Evolutionary conservation across 2,888 invertebrate genomes (phyloP).

Genomic region (Erebia ligea): DNA sequence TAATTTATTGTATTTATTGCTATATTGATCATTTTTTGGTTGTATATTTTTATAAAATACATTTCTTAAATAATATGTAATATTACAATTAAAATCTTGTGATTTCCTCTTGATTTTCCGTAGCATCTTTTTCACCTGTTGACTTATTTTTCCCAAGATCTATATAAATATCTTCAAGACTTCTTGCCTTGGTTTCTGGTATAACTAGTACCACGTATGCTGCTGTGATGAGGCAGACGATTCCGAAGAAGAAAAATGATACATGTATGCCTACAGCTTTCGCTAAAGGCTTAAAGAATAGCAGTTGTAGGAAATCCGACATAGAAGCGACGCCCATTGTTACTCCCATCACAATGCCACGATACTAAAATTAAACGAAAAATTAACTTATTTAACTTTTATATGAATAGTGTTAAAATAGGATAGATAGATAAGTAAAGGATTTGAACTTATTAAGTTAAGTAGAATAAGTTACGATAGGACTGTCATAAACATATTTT

Average conservation of each 20-base stretch:
- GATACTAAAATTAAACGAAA: constrained; percentile 60
- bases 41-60: too few relatives aligned
- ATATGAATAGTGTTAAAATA: too few relatives aligned
- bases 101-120: constrained; percentile 6
- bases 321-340: constrained; percentile 62
- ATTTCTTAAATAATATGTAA: background rate
- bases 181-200: constrained; percentile 64
- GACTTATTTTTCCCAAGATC: constrained; percentile 45
- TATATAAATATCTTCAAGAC: constrained; percentile 61
- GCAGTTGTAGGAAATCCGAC: constrained; percentile 59
- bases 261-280: constrained; percentile 58
- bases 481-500: too few relatives aligned
- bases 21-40: too few relatives aligned
- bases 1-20: too few relatives aligned
- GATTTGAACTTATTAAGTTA: too few relatives aligned
- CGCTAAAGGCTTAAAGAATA: constrained; percentile 67
- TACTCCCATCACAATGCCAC: constrained; percentile 61
- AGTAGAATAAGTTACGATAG: too few relatives aligned
- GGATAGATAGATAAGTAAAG: too few relatives aligned
- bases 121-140: background rate
- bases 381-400: too few relatives aligned
- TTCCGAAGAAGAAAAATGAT: constrained; percentile 64
- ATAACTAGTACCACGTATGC: constrained; percentile 56
- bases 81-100: constrained; percentile 5
- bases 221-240: constrained; percentile 55